Evolutionary conservation across 30 jellyfish, hydroid and myxozoan species (phyloP), one percentile per base, ranked within the genome.

Genomic region (Clytia hemisphaerica): DNA sequence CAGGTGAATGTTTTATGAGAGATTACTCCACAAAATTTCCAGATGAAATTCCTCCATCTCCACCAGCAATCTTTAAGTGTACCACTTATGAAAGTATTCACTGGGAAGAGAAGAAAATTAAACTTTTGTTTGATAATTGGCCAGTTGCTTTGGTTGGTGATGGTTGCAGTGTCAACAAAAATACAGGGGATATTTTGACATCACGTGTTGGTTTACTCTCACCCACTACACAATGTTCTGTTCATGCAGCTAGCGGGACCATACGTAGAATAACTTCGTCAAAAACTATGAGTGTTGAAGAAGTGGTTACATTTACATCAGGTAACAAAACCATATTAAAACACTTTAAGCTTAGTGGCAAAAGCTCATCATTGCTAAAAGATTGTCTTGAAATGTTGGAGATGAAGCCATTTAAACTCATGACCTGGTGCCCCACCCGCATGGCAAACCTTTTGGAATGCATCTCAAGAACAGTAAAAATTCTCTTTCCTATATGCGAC

Each of bases 101-200:
- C 10, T 40, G 53, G 53, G 53, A 40, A 40, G 53, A 40, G 16
- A 40, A n/a, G 53, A 40, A 40, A 40, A 40, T 40, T 7, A n/a
- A 40, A 40, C 53, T 40, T 40, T 40, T 40, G 16, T 40, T 40
- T 16, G 53, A 40, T 40, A 40, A 40, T 40, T 40, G 53, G 53
- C 53, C 53, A 40, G 53, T 40, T 40, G 53, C 53, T 16, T 40
- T 40, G 53, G 53, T 40, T 40, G 53, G 53, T 40, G 53, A 40
- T 40, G 53, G 53, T 7, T 40, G 53, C 53, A 40, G 53, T 40
- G 53, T 40, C 14, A 40, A 40, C 53, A 40, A 40, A 40, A 40
- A 40, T 7, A n/a, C 53, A 7, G 16, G 53, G 10, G 53, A 40
- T 10, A 40, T 40, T 40, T 40, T 40, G 53, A 40, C 53, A 7